Evolutionary conservation across 1,140 invertebrate species (phyloP).

Genomic region (Zaprionus capensis): DNA sequence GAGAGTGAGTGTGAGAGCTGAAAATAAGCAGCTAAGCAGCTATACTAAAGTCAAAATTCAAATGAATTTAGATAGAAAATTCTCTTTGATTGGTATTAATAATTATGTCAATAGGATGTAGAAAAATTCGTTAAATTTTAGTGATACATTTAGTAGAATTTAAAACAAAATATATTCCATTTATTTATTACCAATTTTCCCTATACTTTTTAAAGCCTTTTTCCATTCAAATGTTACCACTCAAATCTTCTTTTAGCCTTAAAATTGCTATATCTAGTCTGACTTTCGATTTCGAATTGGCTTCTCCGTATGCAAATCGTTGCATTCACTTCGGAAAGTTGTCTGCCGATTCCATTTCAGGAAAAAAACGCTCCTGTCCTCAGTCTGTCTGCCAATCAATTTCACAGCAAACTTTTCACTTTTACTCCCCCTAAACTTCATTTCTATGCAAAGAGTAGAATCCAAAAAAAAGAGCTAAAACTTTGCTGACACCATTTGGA

Average conservation of each 20-base stretch:
- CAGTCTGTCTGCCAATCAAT: slow-evolving; percentile 60
- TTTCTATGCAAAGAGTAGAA: slow-evolving; percentile 31
- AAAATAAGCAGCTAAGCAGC: neutral
- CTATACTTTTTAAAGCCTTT: too few species aligned
- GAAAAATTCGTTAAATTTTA: too few species aligned
- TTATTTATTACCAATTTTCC: too few species aligned
- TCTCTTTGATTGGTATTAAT: neutral
- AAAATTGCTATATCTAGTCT: neutral
- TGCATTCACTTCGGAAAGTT: slow-evolving; percentile 15
- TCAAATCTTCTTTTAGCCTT: neutral
- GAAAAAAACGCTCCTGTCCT: neutral
- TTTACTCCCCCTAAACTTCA: slow-evolving; percentile 40
- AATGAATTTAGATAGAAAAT: neutral
- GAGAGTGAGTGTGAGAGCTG: too few species aligned
- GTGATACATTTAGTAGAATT: too few species aligned
- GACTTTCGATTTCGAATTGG: neutral
- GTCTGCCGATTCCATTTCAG: neutral
- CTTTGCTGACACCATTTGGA: slow-evolving; percentile 54
- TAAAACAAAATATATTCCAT: too few species aligned
- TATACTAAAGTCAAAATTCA: neutral
- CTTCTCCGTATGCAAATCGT: slow-evolving; percentile 11
- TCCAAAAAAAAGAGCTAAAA: slow-evolving; percentile 20
- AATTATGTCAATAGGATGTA: neutral
- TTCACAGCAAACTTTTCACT: slow-evolving; percentile 47
- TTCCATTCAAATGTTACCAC: neutral